Percentiles rank a stretch among this genome's conserved stretches.
Conservation (phyloP, 2,888 invertebrate species). For the Cheilosia vulpina region DNA sequence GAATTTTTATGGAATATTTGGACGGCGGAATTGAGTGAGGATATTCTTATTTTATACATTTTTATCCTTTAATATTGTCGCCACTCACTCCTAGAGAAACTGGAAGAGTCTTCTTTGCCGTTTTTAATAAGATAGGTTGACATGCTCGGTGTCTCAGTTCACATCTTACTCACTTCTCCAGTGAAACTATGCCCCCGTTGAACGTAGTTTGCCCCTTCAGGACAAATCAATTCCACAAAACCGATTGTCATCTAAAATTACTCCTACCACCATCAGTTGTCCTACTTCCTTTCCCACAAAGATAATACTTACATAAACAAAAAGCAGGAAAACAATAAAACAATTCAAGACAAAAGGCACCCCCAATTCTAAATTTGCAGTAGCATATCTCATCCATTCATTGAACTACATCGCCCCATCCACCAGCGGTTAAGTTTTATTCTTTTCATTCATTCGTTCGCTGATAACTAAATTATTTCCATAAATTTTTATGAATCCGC, state of each 20-base stretch:
- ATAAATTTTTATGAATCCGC: constrained; percentile 75
- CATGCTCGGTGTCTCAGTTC: too few relatives aligned
- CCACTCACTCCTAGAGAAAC: too few relatives aligned
- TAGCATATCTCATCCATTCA: constrained; percentile 56
- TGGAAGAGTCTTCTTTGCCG: too few relatives aligned
- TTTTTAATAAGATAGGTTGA: too few relatives aligned
- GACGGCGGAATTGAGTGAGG: too few relatives aligned
- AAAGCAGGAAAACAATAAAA: constrained; percentile 15
- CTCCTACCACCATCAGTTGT: background rate
- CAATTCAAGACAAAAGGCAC: constrained; percentile 42
- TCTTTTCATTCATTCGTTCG: constrained; percentile 68
- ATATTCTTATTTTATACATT: too few relatives aligned
- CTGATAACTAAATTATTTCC: constrained; percentile 74
- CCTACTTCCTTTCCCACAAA: constrained; percentile 26
- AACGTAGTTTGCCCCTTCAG: background rate
- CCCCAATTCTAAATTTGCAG: constrained; percentile 23
- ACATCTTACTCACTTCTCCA: too few relatives aligned
- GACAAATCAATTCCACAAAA: background rate
- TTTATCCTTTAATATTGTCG: too few relatives aligned
- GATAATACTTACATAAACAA: constrained; percentile 6
- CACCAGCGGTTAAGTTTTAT: constrained; percentile 69
- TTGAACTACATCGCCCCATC: constrained; percentile 41
- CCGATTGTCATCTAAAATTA: background rate
- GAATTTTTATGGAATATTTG: too few relatives aligned
- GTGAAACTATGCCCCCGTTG: too few relatives aligned